phyloP scores from a whole-genome alignment of 2,113 vertebrate species.

The Bubo bubo region DNA sequence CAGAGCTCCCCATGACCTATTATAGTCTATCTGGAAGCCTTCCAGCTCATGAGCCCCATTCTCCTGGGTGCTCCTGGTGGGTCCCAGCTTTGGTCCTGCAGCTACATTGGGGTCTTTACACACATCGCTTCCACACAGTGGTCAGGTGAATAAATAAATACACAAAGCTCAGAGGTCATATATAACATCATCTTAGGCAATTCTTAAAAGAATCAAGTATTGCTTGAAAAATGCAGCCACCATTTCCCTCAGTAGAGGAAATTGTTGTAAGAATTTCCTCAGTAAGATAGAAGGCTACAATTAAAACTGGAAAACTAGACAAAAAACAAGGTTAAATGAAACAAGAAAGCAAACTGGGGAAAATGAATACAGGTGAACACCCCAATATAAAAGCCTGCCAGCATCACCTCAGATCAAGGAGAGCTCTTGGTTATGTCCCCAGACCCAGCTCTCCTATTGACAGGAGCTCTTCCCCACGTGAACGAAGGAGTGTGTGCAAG shows the following conservation, averaged over 20 bases:
- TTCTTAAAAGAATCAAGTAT: not conserved
- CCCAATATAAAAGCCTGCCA: not conserved
- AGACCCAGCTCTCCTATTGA: not conserved
- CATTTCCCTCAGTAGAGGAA: not conserved
- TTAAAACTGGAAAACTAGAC: not conserved
- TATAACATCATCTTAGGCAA: not conserved
- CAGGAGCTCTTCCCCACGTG: rapidly evolving
- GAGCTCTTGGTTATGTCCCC: not conserved
- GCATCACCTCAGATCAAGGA: not conserved
- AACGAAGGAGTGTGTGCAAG: not conserved
- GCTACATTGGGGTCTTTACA: not conserved
- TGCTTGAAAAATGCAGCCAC: not conserved
- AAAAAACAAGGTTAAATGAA: not conserved
- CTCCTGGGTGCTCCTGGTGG: rapidly evolving
- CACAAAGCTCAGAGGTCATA: not conserved
- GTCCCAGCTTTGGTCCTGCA: not conserved
- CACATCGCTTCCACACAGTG: not conserved
- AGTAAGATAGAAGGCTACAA: not conserved
- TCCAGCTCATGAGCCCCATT: not conserved
- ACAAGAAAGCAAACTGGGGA: not conserved
- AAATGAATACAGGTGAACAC: not conserved
- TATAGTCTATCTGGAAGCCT: not conserved
- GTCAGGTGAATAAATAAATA: not conserved
- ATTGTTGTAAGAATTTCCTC: not conserved
- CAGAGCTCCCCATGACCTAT: not conserved